phyloP scores from a whole-genome alignment of 1,140 invertebrate species.

The Papilio aristodemus region DNA sequence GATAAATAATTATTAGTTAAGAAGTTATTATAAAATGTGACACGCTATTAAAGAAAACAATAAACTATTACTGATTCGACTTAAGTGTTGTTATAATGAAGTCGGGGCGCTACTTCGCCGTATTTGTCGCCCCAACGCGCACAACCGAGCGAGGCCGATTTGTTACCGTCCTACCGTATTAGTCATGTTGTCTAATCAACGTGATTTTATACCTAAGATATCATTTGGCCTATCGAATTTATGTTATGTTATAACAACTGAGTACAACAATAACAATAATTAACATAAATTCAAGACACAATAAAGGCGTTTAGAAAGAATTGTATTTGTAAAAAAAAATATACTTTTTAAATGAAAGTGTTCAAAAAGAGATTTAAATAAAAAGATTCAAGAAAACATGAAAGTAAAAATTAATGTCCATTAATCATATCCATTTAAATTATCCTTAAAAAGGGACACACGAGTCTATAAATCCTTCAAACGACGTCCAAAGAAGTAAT shows the following conservation, averaged over 20 bases:
- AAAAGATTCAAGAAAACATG: too few species aligned
- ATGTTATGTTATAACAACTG: background rate
- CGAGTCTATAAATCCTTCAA: constrained; percentile 27
- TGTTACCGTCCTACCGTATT: background rate
- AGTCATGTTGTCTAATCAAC: background rate
- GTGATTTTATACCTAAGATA: background rate
- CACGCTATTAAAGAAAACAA: too few species aligned
- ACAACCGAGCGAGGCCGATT: background rate
- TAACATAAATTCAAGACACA: too few species aligned
- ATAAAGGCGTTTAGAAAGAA: too few species aligned
- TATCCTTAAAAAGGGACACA: background rate
- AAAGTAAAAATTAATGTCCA: too few species aligned
- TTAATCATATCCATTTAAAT: too few species aligned
- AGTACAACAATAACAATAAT: background rate
- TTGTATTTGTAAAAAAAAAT: too few species aligned
- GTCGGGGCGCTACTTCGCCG: background rate
- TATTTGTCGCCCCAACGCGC: constrained; percentile 2
- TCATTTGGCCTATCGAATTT: background rate
- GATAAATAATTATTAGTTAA: too few species aligned
- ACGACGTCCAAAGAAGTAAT: constrained; percentile 27
- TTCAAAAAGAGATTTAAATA: too few species aligned
- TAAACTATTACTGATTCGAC: background rate
- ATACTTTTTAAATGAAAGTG: too few species aligned
- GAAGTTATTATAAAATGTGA: too few species aligned
- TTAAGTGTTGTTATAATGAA: background rate